These are phyloP conservation scores for Elegia similella DNA, from an alignment of 2,888 invertebrate species.

Conservation along the genomic window DNA sequence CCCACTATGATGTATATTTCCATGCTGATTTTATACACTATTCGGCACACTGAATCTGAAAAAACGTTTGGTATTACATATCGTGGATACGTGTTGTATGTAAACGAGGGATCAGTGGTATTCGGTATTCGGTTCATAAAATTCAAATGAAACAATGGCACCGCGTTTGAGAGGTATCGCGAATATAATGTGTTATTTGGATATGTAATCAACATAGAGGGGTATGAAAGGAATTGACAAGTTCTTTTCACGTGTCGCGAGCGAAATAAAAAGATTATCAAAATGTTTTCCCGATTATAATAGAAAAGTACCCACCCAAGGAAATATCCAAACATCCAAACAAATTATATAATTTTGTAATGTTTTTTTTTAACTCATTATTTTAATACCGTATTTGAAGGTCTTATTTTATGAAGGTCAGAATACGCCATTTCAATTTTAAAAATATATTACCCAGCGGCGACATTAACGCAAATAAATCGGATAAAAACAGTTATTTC, in stretches of 20 bases:
- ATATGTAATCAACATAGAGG: not conserved
- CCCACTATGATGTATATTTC: slow-evolving; percentile 70
- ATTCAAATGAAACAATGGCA: slow-evolving; percentile 22
- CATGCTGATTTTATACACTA: slow-evolving; percentile 47
- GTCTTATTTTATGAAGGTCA: too few species aligned
- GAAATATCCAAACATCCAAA: too few species aligned
- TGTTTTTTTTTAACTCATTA: too few species aligned
- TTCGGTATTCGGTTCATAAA: slow-evolving; percentile 27
- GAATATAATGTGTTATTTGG: not conserved
- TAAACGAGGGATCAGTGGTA: slow-evolving; percentile 36
- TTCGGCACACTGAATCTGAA: slow-evolving; percentile 31
- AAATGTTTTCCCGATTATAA: too few species aligned
- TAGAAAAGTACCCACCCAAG: too few species aligned
- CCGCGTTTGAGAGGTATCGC: slow-evolving; percentile 5
- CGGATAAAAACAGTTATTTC: too few species aligned
- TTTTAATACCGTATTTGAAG: too few species aligned
- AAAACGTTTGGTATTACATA: not conserved
- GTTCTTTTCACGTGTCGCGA: not conserved
- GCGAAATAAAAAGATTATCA: too few species aligned
- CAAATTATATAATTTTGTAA: too few species aligned
- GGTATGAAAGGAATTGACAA: not conserved
- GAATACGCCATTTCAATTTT: too few species aligned
- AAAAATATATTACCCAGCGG: too few species aligned
- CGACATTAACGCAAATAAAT: too few species aligned
- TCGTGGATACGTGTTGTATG: not conserved